phyloP scores from a whole-genome alignment of 2,797 vertebrate species.

The Ambastaia sidthimunki region DNA sequence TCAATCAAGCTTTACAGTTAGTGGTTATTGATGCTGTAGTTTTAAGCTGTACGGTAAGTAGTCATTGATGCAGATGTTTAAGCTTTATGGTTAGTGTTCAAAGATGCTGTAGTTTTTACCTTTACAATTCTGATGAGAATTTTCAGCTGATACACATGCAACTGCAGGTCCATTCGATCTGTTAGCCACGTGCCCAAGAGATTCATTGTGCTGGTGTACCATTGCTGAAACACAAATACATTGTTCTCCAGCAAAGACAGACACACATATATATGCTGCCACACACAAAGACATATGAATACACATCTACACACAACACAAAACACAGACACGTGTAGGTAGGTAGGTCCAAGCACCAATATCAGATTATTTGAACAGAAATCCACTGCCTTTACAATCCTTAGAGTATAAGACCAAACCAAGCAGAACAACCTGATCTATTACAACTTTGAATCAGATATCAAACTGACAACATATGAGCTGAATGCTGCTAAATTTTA shows the following conservation, averaged over 20 bases:
- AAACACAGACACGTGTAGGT: not conserved
- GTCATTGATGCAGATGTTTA: too few relatives aligned
- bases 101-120: slow-evolving; percentile 75
- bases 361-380: slow-evolving; percentile 9
- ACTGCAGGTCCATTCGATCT: slow-evolving; percentile 98
- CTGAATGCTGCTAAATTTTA: not conserved
- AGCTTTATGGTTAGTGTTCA: not conserved
- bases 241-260: slow-evolving; percentile 78
- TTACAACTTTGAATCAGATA: not conserved
- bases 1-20: not conserved
- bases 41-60: too few relatives aligned
- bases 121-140: slow-evolving; percentile 98
- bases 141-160: slow-evolving; percentile 98
- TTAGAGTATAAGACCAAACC: not conserved
- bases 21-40: too few relatives aligned
- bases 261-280: slow-evolving; percentile 48
- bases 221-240: slow-evolving; percentile 93
- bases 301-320: slow-evolving; percentile 34
- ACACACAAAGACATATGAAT: slow-evolving; percentile 36
- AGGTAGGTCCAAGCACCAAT: not conserved
- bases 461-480: not conserved
- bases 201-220: slow-evolving; percentile 99
- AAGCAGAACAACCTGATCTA: slow-evolving; percentile 7
- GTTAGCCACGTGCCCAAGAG: slow-evolving; percentile 96
- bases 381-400: not conserved